Conservation (phyloP, 2,113 vertebrate species). For the Gadus macrocephalus region DNA sequence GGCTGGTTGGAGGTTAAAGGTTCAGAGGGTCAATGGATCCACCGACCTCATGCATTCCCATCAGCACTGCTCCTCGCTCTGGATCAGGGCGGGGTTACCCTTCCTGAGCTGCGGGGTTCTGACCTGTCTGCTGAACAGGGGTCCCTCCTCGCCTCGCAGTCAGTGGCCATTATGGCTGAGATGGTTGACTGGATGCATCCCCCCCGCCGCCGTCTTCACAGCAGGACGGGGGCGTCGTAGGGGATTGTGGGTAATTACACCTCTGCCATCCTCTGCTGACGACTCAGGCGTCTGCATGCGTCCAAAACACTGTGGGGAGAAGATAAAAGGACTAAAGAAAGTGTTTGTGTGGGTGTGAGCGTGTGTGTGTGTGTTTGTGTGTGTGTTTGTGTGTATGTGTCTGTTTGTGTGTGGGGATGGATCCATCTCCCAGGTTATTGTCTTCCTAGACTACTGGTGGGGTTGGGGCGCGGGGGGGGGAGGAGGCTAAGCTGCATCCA, state of each 20-base stretch:
- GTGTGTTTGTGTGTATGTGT: background rate
- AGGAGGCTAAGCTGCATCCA: too few relatives aligned
- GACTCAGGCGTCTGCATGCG: background rate
- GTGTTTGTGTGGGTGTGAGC: background rate
- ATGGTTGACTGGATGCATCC: background rate
- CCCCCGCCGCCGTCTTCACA: background rate
- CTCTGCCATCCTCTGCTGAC: background rate
- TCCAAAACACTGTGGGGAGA: background rate
- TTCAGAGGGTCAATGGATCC: conserved; percentile 8
- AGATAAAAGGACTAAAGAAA: background rate
- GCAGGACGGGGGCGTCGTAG: background rate
- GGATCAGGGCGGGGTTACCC: background rate
- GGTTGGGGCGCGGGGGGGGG: too few relatives aligned
- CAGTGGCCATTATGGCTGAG: too few relatives aligned
- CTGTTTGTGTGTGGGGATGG: background rate
- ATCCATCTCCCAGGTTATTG: too few relatives aligned
- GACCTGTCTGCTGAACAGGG: background rate
- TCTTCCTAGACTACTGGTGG: too few relatives aligned
- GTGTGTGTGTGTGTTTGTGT: background rate
- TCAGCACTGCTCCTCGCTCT: background rate
- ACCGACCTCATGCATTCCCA: conserved; percentile 8
- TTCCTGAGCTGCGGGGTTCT: background rate
- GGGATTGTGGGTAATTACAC: conserved; percentile 33
- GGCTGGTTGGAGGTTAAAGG: background rate
- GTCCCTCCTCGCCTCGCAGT: too few relatives aligned